Conservation (phyloP, 64 coral and sea anemone genomes). For the Pocillopora verrucosa region DNA sequence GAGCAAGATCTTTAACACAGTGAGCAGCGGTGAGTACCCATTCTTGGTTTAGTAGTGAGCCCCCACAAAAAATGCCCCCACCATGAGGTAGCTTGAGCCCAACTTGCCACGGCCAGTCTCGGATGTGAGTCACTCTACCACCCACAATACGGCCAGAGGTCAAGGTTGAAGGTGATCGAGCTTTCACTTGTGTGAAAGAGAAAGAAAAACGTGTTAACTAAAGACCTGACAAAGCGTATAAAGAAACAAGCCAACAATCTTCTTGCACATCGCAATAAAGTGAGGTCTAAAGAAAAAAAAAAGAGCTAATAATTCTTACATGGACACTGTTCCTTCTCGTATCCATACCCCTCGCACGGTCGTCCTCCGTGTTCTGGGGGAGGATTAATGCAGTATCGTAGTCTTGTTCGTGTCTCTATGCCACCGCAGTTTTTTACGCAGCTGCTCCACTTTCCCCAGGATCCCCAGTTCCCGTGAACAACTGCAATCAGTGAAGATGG, state of each 20-base stretch:
- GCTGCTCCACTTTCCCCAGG: constrained; percentile 54
- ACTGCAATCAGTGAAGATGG: background rate
- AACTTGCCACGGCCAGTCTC: constrained; percentile 75
- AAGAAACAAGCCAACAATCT: no score
- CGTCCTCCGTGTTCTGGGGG: constrained; percentile 49
- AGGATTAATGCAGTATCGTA: constrained; percentile 54
- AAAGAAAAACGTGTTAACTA: background rate
- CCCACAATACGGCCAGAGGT: constrained; percentile 49
- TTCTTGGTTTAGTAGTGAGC: constrained; percentile 56
- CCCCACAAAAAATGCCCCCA: constrained; percentile 54
- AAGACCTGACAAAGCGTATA: no score
- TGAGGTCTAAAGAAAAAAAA: no score
- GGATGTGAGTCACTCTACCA: constrained; percentile 44
- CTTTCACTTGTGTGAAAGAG: background rate
- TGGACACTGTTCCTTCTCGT: constrained; percentile 24
- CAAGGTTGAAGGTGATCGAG: background rate
- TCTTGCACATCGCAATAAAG: no score
- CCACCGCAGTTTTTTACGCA: constrained; percentile 54
- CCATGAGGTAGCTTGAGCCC: constrained; percentile 31
- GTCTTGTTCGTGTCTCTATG: background rate
- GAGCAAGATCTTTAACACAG: constrained; percentile 29
- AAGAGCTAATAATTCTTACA: background rate
- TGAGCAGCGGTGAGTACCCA: constrained; percentile 76
- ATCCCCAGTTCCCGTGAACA: constrained; percentile 63
- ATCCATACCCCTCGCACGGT: constrained; percentile 31